Conservation (phyloP, 2,888 invertebrate genomes). For the Idaea aversata region DNA sequence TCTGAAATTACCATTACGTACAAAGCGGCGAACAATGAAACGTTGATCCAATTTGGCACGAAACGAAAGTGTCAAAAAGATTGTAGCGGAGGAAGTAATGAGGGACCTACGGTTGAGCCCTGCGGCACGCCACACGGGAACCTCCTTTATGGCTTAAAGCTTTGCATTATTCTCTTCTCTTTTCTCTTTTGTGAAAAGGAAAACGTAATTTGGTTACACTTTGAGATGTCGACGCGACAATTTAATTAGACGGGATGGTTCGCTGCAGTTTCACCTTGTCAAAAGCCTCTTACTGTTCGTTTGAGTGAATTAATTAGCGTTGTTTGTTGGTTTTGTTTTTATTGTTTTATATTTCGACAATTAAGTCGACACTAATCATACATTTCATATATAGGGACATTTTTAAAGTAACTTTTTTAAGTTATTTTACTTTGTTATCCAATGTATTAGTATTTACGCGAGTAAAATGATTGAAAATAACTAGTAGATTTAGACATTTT, state of each 20-base stretch:
- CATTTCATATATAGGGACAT: no score
- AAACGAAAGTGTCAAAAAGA: constrained; percentile 70
- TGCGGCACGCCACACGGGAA: constrained; percentile 59
- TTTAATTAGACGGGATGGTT: constrained; percentile 71
- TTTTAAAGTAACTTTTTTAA: no score
- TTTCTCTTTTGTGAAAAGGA: constrained; percentile 69
- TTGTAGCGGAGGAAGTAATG: constrained; percentile 56
- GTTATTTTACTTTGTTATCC: no score
- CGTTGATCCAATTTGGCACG: constrained; percentile 68
- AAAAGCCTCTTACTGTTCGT: constrained; percentile 63
- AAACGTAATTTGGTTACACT: constrained; percentile 78
- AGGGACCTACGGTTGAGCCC: constrained; percentile 60
- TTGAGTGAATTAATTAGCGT: constrained; percentile 51
- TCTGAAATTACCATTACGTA: constrained; percentile 58
- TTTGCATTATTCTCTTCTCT: constrained; percentile 75
- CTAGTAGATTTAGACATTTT: background rate
- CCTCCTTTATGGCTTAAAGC: constrained; percentile 73
- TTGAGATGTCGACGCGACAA: constrained; percentile 78
- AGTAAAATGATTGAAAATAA: background rate
- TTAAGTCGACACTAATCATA: background rate
- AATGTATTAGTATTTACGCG: no score
- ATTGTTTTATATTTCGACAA: constrained; percentile 2
- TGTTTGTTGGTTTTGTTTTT: constrained; percentile 23
- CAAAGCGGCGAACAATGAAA: constrained; percentile 49
- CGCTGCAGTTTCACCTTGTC: constrained; percentile 66